Percentiles rank a stretch among this genome's conserved stretches.
Evolutionary conservation across 1,140 invertebrate species (phyloP).

Genomic region (Diuraphis noxia): DNA sequence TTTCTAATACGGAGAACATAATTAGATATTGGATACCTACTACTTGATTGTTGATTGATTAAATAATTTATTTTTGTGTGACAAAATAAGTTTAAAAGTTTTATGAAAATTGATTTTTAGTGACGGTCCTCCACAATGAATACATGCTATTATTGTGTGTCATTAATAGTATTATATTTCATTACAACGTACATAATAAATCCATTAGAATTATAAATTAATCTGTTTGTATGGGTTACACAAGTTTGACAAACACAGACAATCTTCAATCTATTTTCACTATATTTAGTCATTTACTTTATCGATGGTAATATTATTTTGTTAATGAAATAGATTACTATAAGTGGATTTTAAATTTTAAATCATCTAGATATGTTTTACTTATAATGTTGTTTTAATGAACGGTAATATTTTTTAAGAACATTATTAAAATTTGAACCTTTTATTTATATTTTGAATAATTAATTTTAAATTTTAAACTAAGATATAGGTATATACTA

Average conservation of each 20-base stretch:
- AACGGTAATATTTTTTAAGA: neutral
- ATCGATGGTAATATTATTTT: neutral
- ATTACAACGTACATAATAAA: neutral
- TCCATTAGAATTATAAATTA: neutral
- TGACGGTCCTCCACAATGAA: neutral
- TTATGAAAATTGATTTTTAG: neutral
- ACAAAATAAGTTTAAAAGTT: neutral
- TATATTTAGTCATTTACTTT: neutral
- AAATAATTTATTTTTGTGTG: neutral
- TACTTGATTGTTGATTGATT: neutral
- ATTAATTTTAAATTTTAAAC: neutral
- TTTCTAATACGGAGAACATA: neutral
- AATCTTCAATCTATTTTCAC: neutral
- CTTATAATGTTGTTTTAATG: neutral
- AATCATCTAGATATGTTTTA: neutral
- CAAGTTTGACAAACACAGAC: neutral
- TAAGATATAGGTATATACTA: neutral
- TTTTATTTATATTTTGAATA: neutral
- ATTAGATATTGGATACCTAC: neutral
- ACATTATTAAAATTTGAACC: neutral
- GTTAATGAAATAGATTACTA: neutral
- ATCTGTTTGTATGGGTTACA: neutral
- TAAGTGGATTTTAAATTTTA: neutral
- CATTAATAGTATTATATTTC: conserved; percentile 2
- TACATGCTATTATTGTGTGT: neutral